Percentiles rank a stretch among this genome's conserved stretches.
These are phyloP conservation scores for Zaprionus davidi DNA, from an alignment of 1,140 invertebrate species.

Conservation along the genomic window DNA sequence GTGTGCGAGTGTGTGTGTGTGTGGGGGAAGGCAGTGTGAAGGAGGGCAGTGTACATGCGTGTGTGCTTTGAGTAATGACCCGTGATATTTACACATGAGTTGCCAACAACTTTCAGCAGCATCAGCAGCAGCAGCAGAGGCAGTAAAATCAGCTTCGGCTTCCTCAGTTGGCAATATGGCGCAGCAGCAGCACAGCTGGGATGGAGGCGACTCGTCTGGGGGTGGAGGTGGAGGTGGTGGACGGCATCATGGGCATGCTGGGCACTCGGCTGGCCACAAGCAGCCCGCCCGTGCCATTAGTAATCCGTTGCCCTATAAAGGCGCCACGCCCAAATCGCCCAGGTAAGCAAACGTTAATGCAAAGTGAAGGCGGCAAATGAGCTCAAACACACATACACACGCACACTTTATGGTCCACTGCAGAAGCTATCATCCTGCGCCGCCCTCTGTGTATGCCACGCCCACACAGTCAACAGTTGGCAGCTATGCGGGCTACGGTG, in stretches of 20 bases:
- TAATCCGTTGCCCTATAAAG: conserved; percentile 73
- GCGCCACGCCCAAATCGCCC: conserved; percentile 73
- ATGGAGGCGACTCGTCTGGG: conserved; percentile 50
- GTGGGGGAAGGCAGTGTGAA: neutral
- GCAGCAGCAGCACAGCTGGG: conserved; percentile 75
- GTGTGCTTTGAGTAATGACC: conserved; percentile 69
- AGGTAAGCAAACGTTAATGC: conserved; percentile 55
- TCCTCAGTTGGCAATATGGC: conserved; percentile 53
- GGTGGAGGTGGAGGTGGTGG: conserved; percentile 19
- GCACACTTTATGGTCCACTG: neutral
- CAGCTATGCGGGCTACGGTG: conserved; percentile 26
- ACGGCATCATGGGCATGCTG: conserved; percentile 15
- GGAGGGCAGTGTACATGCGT: conserved; percentile 11
- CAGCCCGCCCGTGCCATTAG: conserved; percentile 57
- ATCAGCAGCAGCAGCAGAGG: conserved; percentile 23
- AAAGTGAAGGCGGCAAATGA: neutral
- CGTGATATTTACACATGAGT: conserved; percentile 80
- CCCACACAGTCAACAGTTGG: conserved; percentile 23
- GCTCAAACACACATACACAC: neutral
- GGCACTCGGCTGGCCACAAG: conserved; percentile 49
- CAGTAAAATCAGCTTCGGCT: conserved; percentile 1
- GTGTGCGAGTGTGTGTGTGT: conserved; percentile 16
- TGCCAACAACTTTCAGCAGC: conserved; percentile 51
- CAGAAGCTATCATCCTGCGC: conserved; percentile 53
- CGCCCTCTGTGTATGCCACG: conserved; percentile 50